Conservation (phyloP, 2,113 vertebrate genomes). For the Bucco capensis region DNA sequence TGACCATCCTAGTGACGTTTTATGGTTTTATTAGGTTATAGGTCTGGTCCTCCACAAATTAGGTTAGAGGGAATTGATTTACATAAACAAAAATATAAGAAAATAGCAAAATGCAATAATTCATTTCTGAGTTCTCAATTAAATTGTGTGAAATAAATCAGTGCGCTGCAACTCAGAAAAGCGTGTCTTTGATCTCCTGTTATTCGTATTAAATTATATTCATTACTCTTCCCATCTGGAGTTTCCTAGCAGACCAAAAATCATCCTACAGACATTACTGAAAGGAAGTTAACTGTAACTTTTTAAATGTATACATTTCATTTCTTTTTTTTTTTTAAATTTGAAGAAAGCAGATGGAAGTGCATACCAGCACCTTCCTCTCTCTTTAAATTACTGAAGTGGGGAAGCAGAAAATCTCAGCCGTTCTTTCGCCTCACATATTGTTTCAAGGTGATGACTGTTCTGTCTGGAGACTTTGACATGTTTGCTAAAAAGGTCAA, state of each 20-base stretch:
- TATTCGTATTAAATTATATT: constrained; percentile 75
- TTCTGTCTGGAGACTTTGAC: constrained; percentile 63
- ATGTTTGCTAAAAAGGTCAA: constrained; percentile 67
- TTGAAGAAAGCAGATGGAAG: constrained; percentile 70
- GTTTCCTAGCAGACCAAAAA: constrained; percentile 71
- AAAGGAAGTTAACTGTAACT: constrained; percentile 72
- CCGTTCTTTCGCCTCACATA: not conserved
- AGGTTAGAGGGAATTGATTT: constrained; percentile 63
- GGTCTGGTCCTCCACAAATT: constrained; percentile 55
- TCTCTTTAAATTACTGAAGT: constrained; percentile 38
- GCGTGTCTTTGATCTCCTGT: constrained; percentile 64
- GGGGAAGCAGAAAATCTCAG: constrained; percentile 41
- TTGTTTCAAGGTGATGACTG: constrained; percentile 67
- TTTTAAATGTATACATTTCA: constrained; percentile 73
- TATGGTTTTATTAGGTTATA: constrained; percentile 52
- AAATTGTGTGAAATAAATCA: constrained; percentile 59
- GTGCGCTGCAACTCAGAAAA: constrained; percentile 52
- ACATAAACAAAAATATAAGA: constrained; percentile 47
- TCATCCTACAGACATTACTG: constrained; percentile 66
- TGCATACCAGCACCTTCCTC: constrained; percentile 12
- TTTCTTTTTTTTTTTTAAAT: constrained; percentile 50
- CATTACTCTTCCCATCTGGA: constrained; percentile 73
- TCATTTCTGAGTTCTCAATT: constrained; percentile 46
- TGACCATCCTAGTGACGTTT: constrained; percentile 47
- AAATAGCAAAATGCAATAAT: constrained; percentile 19